phyloP scores from a whole-genome alignment of 2,888 invertebrate genomes.

The Stenchaetothrips biformis region DNA sequence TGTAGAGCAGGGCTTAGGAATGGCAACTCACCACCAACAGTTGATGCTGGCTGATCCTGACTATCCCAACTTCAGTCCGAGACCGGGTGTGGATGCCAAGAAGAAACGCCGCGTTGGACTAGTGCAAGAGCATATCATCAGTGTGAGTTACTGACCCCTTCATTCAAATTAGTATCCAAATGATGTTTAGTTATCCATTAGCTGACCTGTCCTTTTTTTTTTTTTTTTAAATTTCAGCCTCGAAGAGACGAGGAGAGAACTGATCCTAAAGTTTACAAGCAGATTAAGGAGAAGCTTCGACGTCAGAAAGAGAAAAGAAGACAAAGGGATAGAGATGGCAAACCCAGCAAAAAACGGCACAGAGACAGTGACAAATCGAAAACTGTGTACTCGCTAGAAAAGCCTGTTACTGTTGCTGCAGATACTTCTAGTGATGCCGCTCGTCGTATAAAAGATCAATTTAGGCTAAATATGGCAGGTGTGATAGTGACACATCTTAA shows the following conservation, averaged over 20 bases:
- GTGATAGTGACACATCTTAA: constrained; percentile 83
- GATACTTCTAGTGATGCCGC: constrained; percentile 53
- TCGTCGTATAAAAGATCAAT: constrained; percentile 76
- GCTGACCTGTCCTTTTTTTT: constrained; percentile 26
- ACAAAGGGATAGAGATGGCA: constrained; percentile 32
- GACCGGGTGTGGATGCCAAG: constrained; percentile 42
- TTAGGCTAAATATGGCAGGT: constrained; percentile 62
- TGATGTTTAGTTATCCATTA: background rate
- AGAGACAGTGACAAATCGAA: constrained; percentile 41
- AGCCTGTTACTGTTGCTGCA: constrained; percentile 48
- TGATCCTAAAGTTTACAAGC: constrained; percentile 69
- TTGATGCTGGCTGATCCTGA: background rate
- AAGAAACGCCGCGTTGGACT: constrained; percentile 53
- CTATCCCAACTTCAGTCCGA: constrained; percentile 19
- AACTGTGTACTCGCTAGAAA: constrained; percentile 40
- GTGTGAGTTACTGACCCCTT: constrained; percentile 51
- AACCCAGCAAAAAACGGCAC: constrained; percentile 36
- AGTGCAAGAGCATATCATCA: constrained; percentile 60
- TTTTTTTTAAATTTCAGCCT: constrained; percentile 53
- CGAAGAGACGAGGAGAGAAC: constrained; percentile 74
- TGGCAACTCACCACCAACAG: background rate
- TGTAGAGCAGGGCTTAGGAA: constrained; percentile 32
- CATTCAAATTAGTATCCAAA: background rate
- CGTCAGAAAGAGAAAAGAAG: constrained; percentile 55
- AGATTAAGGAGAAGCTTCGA: constrained; percentile 72